Base-by-base conservation (phyloP, 1,140 invertebrate genomes). In the Pseudachorutes palmiensis region DNA sequence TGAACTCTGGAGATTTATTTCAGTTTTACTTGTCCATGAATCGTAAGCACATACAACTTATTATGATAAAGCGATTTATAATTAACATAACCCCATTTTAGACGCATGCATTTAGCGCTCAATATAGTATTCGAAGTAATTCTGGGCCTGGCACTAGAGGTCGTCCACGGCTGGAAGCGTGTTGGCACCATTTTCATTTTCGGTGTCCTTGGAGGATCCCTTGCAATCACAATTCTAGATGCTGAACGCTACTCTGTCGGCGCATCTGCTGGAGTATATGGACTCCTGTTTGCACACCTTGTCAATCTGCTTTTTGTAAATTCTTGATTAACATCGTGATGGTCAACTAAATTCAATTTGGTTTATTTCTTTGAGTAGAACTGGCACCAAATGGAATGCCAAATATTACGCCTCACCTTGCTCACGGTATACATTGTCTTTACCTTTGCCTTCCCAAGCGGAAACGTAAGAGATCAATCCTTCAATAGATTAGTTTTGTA, bases 211-310 rank as follows among this genome's bases (percentile, higher is more conserved):
- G 62, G 32, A 22, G 66, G 66, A 1, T 48, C 66, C 9, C 32
- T 67, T 2, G 45, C 45, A 3, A 31, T 65, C 28, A 45, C 60
- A 9, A 49, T 67, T 2, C 24, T 63, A 1, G 26, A 51, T 30
- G 59, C 66, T 1, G 24, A 31, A 45, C 28, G 3, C 1, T 63
- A 65, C 33, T 14, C 48, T 9, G 31, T 67, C 30, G 66, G 66
- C 3, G 66, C 66, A n/a, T 67, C 66, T 5, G 66, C 60, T 31
- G 66, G 66, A 2, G 66, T 67, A 12, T 67, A 67, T 30, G 66
- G 30, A 2, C 29, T 67, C 2, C 65, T 67, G n/a, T 26, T 48
- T 5, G 57, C 65, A 62, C 65, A 67, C 58, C 48, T 67, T n/a
- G 57, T 58, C 26, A 67, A 55, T 45, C 57, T 67, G 2, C 62